Evolutionary conservation across 2,113 vertebrate genomes (phyloP), one percentile per base, ranked within the genome.

Genomic region (Coreoperca whiteheadi): DNA sequence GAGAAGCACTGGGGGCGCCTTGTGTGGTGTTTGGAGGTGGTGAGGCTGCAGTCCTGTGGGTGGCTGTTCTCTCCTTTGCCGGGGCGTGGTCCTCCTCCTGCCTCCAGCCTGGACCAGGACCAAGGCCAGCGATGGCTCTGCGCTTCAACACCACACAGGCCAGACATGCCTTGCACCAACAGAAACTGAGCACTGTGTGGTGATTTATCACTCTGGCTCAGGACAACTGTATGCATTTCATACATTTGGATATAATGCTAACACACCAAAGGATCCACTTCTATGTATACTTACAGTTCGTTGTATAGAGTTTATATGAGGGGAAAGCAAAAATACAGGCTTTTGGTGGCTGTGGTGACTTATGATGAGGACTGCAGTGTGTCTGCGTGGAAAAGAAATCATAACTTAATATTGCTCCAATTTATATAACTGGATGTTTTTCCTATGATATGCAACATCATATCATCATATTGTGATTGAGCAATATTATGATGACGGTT

Each of bases 41-140:
- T 9, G 79, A 65, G 65, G 83, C 90, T 84, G 91, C 81, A 88
- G 88, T 79, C 82, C 64, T 41, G 53, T 41, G 18, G 32, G 82
- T 65, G 81, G 65, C 39, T 20, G 64, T 34, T 64, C 54, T 78
- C 75, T 46, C 67, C 77, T 68, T 57, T 56, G n/a, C 79, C 82
- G 69, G 88, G 93, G 90, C 84, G 90, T 89, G 86, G 87, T 65
- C 57, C 77, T 25, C 2, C 53, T 51, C 43, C 32, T 50, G 63
- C 25, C 50, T 66, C 14, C 25, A 3, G 64, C n/a, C 57, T 63
- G 84, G 68, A 86, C 82, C 85, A 89, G 90, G 4, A 87, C 91
- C 90, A 84, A 89, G 87, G 85, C 81, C 86, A 91, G 84, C 72
- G 77, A 74, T 85, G 68, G 41, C 63, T 74, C 60, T 37, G 53